Evolutionary conservation across 2,888 invertebrate species (phyloP).

Genomic region (Empis livida): DNA sequence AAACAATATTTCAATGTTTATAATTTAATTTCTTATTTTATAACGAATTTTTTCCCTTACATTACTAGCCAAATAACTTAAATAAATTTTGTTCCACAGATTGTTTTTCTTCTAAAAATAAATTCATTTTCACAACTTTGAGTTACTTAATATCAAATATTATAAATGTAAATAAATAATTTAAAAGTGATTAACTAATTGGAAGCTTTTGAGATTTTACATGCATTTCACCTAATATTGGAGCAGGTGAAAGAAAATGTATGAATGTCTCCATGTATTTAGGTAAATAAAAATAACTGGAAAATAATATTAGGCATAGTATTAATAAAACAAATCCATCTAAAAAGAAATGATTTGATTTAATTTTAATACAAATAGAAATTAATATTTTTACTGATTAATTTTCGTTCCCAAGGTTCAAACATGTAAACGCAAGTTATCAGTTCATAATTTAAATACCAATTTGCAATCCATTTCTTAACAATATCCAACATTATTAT

Average conservation of each 20-base stretch:
- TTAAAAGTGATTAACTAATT: too few relatives aligned
- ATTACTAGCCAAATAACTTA: too few relatives aligned
- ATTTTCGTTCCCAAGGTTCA: constrained; percentile 38
- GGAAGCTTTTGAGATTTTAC: too few relatives aligned
- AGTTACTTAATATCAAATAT: too few relatives aligned
- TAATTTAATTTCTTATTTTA: too few relatives aligned
- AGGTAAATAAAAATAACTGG: constrained; percentile 44
- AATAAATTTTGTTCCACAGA: too few relatives aligned
- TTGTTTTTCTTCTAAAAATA: too few relatives aligned
- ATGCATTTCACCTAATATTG: constrained; percentile 1
- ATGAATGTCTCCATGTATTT: constrained; percentile 37
- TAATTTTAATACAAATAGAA: neutral
- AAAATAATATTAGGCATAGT: constrained; percentile 40
- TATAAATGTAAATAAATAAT: too few relatives aligned
- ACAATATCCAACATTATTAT: constrained; percentile 15
- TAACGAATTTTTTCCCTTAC: too few relatives aligned
- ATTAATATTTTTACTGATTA: constrained; percentile 29
- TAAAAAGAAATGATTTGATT: constrained; percentile 13
- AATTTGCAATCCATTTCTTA: constrained; percentile 19
- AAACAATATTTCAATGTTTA: too few relatives aligned
- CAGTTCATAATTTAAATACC: constrained; percentile 36
- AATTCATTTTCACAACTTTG: too few relatives aligned
- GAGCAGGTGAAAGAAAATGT: constrained; percentile 24
- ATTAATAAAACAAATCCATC: constrained; percentile 40
- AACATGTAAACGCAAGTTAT: constrained; percentile 38